Base-by-base conservation (phyloP, 92 coral and sea anemone species). In the Phenganax subtilis region DNA sequence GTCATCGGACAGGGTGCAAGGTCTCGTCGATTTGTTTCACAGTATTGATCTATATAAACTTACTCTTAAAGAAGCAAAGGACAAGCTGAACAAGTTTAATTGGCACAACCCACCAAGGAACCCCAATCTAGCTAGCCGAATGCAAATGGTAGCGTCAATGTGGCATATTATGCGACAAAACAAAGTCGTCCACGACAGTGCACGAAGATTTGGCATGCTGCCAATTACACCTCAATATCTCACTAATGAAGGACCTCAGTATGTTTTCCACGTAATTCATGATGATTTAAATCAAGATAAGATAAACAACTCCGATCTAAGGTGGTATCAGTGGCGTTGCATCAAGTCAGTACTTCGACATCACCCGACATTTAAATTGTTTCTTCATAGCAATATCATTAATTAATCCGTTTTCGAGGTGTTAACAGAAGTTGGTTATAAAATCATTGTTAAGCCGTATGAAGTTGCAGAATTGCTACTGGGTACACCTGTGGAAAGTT, bases 281-380 rank as follows among this genome's bases (percentile, higher is more conserved):
- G 47, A 37, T 37, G 2, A 37, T 37, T 37, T 5, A 37, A 37
- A 37, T 37, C 47, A 37, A 1, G 47, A 37, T 37, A 2, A 37
- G 5, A 5, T 37, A 37, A 37, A 2, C 47, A 37, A 37, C 47
- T 37, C 47, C 5, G 47, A 5, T 5, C 71, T 82, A 54, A 72
- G 28, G 54, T 73, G 82, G 82, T 54, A 59, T 8, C 85, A 82
- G 56, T 82, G 85, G 82, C 85, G 85, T 56, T 82, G 81, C 20
- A 17, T 72, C 55, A 81, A 85, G 77, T 77, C 84, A 3, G 64
- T 79, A 30, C 71, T 85, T 8, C 58, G 66, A 16, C 78, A 80
- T 51, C 87, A 85, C 72, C 85, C 78, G 9, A 9, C 54, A 30
- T 51, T 84, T 30, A 79, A 79, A 54, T 76, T 85, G n/a, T 28